phyloP scores from a whole-genome alignment of 1,140 invertebrate genomes.

The Antheraea pernyi region DNA sequence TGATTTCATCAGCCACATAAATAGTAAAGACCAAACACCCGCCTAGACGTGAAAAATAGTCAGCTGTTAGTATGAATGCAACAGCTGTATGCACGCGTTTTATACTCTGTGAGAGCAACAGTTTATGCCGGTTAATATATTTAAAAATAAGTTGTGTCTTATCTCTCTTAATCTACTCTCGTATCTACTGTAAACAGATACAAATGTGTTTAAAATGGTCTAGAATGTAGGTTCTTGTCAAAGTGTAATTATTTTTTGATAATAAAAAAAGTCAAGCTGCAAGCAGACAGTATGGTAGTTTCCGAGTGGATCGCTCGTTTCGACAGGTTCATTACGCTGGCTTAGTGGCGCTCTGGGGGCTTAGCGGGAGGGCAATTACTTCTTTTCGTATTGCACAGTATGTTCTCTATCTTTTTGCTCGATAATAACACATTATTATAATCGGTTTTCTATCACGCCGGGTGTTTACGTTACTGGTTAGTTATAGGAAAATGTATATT shows the following conservation, averaged over 20 bases:
- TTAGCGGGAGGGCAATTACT: slow-evolving; percentile 30
- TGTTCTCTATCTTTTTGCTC: not conserved
- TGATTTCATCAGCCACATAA: no score
- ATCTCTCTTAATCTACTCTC: no score
- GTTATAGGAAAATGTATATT: not conserved
- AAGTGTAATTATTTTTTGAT: not conserved
- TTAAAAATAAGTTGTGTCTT: no score
- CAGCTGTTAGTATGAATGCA: no score
- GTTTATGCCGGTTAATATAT: no score
- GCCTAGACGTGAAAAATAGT: no score
- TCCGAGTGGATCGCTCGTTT: slow-evolving; percentile 33
- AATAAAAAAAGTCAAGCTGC: not conserved
- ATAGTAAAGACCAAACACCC: no score
- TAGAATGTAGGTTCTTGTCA: no score
- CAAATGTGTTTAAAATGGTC: no score
- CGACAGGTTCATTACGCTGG: slow-evolving; percentile 52
- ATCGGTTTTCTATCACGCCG: not conserved
- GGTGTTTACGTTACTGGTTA: not conserved
- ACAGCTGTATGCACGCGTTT: no score
- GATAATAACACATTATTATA: not conserved
- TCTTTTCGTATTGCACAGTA: not conserved
- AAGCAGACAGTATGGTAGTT: slow-evolving; percentile 37
- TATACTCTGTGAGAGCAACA: no score
- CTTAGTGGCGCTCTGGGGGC: slow-evolving; percentile 30
- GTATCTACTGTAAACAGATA: no score